These are phyloP conservation scores for Cebus imitator DNA, from an alignment of 2,113 vertebrate genomes.

Conservation along the genomic window DNA sequence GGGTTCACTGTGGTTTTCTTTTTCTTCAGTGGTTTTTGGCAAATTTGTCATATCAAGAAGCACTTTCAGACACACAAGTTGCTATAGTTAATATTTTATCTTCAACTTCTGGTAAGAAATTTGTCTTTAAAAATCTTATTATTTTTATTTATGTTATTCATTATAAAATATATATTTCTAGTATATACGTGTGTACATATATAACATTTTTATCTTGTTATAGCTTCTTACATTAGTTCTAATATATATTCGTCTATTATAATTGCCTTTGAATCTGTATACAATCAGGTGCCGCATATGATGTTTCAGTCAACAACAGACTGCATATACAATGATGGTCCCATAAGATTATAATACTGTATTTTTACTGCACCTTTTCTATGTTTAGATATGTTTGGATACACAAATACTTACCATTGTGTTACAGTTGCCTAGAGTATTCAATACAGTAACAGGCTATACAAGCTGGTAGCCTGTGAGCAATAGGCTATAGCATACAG, in stretches of 20 bases:
- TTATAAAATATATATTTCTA: conserved; percentile 6
- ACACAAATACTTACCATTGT: neutral
- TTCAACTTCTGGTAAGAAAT: conserved; percentile 93
- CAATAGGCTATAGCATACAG: neutral
- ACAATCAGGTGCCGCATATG: neutral
- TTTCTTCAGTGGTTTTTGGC: conserved; percentile 95
- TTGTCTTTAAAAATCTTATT: conserved; percentile 8
- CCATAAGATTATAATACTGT: neutral
- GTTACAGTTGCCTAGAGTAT: neutral
- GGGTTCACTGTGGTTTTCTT: conserved; percentile 67
- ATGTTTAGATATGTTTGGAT: neutral
- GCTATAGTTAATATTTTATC: conserved; percentile 97
- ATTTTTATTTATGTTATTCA: neutral
- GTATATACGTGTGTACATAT: neutral
- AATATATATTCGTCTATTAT: neutral
- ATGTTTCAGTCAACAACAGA: neutral
- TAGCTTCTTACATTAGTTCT: neutral
- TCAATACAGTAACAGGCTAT: neutral
- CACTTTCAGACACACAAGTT: conserved; percentile 94
- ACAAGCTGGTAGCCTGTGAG: neutral
- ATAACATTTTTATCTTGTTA: neutral
- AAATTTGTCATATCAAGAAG: conserved; percentile 97
- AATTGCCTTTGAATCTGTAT: neutral
- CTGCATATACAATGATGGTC: neutral
- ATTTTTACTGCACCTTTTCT: neutral